A percentile compares a stretch with the other conserved stretches of the same genome.
Evolutionary conservation across 30 jellyfish, hydroid and myxozoan species (phyloP).

Genomic region (Morbakka virulenta): DNA sequence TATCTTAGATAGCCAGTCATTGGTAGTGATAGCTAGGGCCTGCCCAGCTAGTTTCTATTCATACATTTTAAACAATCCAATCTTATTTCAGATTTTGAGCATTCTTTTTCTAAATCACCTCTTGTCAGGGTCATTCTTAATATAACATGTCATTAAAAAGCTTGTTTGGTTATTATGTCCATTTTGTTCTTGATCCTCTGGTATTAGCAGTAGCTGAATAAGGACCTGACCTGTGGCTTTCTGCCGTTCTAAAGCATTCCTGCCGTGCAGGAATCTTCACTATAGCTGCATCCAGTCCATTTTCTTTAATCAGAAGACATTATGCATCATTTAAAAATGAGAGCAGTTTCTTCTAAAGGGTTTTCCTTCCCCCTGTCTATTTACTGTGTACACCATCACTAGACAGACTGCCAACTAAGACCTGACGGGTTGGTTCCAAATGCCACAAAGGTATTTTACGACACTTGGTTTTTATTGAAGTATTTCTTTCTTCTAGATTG

Average conservation of each 20-base stretch:
- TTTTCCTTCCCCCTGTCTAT: slow-evolving; percentile 32
- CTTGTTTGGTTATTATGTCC: background rate
- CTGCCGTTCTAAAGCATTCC: slow-evolving; percentile 16
- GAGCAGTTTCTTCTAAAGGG: slow-evolving; percentile 22
- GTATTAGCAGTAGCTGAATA: slow-evolving; percentile 39
- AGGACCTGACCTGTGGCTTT: slow-evolving; percentile 37
- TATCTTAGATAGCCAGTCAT: slow-evolving; percentile 4
- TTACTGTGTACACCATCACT: slow-evolving; percentile 42
- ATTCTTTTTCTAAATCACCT: slow-evolving; percentile 27
- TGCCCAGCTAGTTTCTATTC: slow-evolving; percentile 29
- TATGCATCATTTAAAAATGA: slow-evolving; percentile 15
- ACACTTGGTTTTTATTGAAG: too few relatives aligned
- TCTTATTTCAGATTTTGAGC: background rate
- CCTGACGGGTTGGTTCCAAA: slow-evolving; percentile 1
- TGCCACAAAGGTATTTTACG: too few relatives aligned
- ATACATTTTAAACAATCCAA: slow-evolving; percentile 2
- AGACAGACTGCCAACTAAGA: slow-evolving; percentile 27
- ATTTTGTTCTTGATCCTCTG: too few relatives aligned
- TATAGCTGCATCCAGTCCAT: slow-evolving; percentile 20
- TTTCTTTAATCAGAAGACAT: slow-evolving; percentile 11
- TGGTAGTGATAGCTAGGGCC: slow-evolving; percentile 7
- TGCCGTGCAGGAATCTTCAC: slow-evolving; percentile 44
- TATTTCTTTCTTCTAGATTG: too few relatives aligned
- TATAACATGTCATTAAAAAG: slow-evolving; percentile 18
- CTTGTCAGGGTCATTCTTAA: slow-evolving; percentile 6